A percentile compares a stretch with the other conserved stretches of the same genome.
These are phyloP conservation scores for Conus canariensis DNA, from an alignment of 2,888 invertebrate genomes.

Conservation along the genomic window DNA sequence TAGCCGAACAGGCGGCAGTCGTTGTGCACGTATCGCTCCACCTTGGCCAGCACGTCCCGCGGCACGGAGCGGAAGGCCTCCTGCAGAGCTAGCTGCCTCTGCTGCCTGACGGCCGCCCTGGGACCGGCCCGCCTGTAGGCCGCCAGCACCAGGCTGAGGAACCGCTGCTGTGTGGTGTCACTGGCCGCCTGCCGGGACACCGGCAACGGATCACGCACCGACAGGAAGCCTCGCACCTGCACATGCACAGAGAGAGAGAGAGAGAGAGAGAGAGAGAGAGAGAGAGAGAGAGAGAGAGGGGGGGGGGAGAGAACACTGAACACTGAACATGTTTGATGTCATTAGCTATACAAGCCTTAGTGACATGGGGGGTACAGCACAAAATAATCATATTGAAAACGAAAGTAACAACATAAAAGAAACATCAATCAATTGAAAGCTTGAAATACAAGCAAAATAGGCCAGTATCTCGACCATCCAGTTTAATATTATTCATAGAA, in stretches of 20 bases:
- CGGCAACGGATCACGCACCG: neutral
- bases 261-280: too few relatives aligned
- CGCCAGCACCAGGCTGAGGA: neutral
- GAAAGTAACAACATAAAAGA: too few relatives aligned
- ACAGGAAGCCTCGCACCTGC: slow-evolving; percentile 15
- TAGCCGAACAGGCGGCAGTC: slow-evolving; percentile 27
- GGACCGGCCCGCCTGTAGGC: neutral
- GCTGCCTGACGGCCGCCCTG: neutral
- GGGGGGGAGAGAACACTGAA: too few relatives aligned
- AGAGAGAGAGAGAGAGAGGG: neutral
- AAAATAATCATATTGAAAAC: too few relatives aligned
- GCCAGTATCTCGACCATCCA: too few relatives aligned
- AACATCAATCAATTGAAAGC: too few relatives aligned
- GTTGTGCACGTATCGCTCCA: slow-evolving; percentile 1
- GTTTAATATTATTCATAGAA: too few relatives aligned
- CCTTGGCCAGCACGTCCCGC: neutral
- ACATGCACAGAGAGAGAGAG: neutral
- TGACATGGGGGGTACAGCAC: too few relatives aligned
- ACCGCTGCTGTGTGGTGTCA: neutral
- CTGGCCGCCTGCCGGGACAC: neutral
- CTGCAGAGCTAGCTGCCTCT: slow-evolving; percentile 1
- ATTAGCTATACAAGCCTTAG: too few relatives aligned
- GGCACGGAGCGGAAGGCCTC: neutral
- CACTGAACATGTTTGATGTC: too few relatives aligned
- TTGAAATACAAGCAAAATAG: too few relatives aligned